phyloP scores from a whole-genome alignment of 2,888 invertebrate species.

The Lissonota sp. region DNA sequence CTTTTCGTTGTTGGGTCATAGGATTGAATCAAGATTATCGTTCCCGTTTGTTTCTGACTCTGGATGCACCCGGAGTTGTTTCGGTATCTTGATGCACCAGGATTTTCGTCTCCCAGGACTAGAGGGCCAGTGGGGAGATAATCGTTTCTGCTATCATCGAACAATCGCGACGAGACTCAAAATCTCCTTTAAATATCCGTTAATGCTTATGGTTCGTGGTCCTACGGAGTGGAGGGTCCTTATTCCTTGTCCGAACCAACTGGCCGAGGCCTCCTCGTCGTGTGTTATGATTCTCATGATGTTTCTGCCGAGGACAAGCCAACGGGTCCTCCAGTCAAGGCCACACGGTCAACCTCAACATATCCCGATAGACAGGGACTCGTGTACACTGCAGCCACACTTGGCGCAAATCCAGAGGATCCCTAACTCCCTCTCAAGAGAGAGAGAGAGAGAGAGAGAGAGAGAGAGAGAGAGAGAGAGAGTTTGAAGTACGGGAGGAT shows the following conservation, averaged over 20 bases:
- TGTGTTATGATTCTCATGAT: slow-evolving; percentile 57
- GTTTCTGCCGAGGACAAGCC: slow-evolving; percentile 60
- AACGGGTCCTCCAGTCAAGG: slow-evolving; percentile 39
- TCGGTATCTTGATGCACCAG: too few species aligned
- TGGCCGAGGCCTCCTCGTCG: neutral
- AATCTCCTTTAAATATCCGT: slow-evolving; percentile 9
- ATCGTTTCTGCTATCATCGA: too few species aligned
- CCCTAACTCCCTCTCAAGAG: slow-evolving; percentile 44
- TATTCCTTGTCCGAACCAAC: slow-evolving; percentile 14
- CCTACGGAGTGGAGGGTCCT: slow-evolving; percentile 5
- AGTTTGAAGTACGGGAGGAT: neutral
- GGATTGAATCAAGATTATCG: too few species aligned
- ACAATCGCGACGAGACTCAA: too few species aligned
- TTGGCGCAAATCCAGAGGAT: slow-evolving; percentile 74
- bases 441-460: slow-evolving; percentile 3
- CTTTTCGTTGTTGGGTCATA: too few species aligned
- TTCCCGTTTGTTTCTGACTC: too few species aligned
- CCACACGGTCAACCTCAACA: neutral
- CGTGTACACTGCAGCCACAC: slow-evolving; percentile 54
- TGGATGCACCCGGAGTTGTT: too few species aligned
- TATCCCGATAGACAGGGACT: neutral
- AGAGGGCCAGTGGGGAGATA: too few species aligned
- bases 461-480: neutral
- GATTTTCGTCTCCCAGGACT: too few species aligned
- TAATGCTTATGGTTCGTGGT: slow-evolving; percentile 25